Evolutionary conservation across 2,797 vertebrate species (phyloP), one percentile per base, ranked within the genome.

Genomic region (Momotus momota): DNA sequence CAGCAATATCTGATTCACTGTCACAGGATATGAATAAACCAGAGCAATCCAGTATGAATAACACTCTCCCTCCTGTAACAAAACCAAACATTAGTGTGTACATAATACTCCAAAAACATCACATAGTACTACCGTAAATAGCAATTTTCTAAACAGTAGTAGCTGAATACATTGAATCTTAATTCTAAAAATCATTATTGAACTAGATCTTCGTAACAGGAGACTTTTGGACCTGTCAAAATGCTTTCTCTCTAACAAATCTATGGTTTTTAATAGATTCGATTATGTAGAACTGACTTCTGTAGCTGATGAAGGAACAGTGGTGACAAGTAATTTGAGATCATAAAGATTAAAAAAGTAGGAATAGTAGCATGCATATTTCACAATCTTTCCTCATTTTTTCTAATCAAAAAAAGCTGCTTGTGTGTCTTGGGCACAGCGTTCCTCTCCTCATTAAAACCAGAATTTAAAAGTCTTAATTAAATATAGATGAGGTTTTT

Each of bases 21-120:
- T 95, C 93, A 94, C 94, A 94, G 94, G 94, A 94, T 95, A 94
- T 94, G 96, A 96, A 95, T 96, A 97, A 94, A 96, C 85, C 87
- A 93, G 91, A 94, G 87, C 89, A 93, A 93, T 49, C 73, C 94
- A 95, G 77, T 48, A 58, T 91, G 91, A 95, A 40, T 79, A 94
- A 87, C 81, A 90, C 66, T 1, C 70, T 83, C 51, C 65, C 22
- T 88, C 64, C 81, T 73, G 41, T 27, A 94, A 94, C 71, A 94
- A 96, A 94, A 81, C 66, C 78, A 95, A 94, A 64, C 41, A 91
- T 33, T 17, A 81, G 20, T 31, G 41, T 49, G 74, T 80, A 86
- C 70, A 66, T 41, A 88, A 93, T 62, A 74, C 46, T 71, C 22
- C 25, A 91, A 86, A 93, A 75, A 51, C 73, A 94, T n/a, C 33